phyloP scores from a whole-genome alignment of 2,113 vertebrate genomes.

The Gadus macrocephalus region DNA sequence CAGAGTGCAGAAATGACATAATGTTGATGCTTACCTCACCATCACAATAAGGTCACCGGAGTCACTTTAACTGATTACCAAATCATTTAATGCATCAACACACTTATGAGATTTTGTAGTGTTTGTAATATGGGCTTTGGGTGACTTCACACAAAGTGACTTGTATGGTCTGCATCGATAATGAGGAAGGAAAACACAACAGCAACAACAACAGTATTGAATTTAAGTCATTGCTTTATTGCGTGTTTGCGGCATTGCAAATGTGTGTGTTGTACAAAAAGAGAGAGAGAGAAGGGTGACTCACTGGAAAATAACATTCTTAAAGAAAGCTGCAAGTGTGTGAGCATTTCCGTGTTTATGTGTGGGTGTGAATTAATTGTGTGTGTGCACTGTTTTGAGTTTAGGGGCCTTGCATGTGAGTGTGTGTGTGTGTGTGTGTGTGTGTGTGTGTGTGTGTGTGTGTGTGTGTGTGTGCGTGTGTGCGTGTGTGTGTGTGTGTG shows the following conservation, averaged over 20 bases:
- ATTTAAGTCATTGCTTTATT: neutral
- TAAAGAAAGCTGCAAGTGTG: neutral
- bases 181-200: neutral
- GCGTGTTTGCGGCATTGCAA: neutral
- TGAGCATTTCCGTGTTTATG: neutral
- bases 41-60: slow-evolving; percentile 26
- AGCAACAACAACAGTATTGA: neutral
- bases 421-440: slow-evolving; percentile 11
- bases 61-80: slow-evolving; percentile 45
- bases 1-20: slow-evolving; percentile 29
- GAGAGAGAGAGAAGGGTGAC: neutral
- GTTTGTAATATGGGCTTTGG: neutral
- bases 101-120: slow-evolving; percentile 28
- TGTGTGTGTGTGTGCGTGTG: slow-evolving; percentile 1
- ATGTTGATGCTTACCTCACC: slow-evolving; percentile 23
- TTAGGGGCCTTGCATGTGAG: neutral
- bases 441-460: neutral
- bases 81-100: slow-evolving; percentile 37
- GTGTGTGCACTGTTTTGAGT: neutral
- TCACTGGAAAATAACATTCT: neutral
- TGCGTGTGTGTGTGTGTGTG: neutral
- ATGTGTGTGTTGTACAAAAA: neutral
- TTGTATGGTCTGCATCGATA: slow-evolving; percentile 6
- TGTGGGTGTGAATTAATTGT: neutral
- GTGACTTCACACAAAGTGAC: slow-evolving; percentile 4